phyloP scores from a whole-genome alignment of 2,888 invertebrate genomes.

The Drosophila nr. perissopoda region DNA sequence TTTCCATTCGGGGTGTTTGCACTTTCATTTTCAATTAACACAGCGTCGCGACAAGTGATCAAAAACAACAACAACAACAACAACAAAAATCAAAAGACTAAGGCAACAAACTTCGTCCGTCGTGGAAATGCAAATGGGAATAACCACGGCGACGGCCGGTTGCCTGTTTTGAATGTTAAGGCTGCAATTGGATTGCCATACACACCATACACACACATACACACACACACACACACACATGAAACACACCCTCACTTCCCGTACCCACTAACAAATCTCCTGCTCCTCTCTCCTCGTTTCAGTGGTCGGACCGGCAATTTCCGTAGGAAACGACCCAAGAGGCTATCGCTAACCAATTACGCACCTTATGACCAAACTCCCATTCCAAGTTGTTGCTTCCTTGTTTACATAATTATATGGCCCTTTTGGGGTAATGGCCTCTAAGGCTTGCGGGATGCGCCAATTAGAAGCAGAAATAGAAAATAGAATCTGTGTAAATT shows the following conservation, averaged over 20 bases:
- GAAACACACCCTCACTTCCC: not conserved
- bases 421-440: conserved; percentile 38
- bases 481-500: conserved; percentile 60
- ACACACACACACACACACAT: not conserved
- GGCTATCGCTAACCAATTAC: conserved; percentile 44
- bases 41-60: conserved; percentile 39
- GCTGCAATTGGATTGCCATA: conserved; percentile 18
- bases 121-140: conserved; percentile 39
- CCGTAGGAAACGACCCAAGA: conserved; percentile 48
- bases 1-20: conserved; percentile 56
- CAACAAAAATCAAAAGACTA: conserved; percentile 36
- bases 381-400: conserved; percentile 43
- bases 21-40: conserved; percentile 78
- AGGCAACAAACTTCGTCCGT: conserved; percentile 41
- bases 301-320: conserved; percentile 36
- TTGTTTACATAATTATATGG: conserved; percentile 66
- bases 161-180: conserved; percentile 64
- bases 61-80: conserved; percentile 19
- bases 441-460: conserved; percentile 4
- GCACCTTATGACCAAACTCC: conserved; percentile 43
- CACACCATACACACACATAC: not conserved
- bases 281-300: conserved; percentile 9
- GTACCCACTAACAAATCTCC: not conserved
- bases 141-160: conserved; percentile 25
- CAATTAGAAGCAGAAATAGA: conserved; percentile 67